Evolutionary conservation across 2,888 invertebrate species (phyloP), one percentile per base, ranked within the genome.

Genomic region (Melangyna quadrimaculata): DNA sequence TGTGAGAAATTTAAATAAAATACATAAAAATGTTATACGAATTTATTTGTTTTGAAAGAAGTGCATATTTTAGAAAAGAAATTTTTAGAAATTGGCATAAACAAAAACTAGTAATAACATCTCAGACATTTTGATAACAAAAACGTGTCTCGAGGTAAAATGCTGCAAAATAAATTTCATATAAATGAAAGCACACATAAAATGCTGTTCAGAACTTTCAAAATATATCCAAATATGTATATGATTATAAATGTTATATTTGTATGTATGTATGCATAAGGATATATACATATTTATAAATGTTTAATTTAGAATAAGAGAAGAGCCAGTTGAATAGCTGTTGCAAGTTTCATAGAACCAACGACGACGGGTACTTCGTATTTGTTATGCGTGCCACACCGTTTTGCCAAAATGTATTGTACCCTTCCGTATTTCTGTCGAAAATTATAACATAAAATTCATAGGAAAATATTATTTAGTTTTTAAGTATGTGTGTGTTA

Each of bases 401-500:
- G 14, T 45, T 61, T 65, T 29, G 12, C 45, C 65, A 45, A 45
- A 43, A 65, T 45, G 29, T 65, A 65, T 14, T 45, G 29, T 65
- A 65, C 19, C 65, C 29, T 65, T 9, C 45, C 65, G 14, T 45
- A 10, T 63, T 40, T 45, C 4, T 17, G 14, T 29, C 8, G 32
- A 45, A 65, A 65, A 65, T 65, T 65, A 65, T 45, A 45, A 45
- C 45, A 65, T 65, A 40, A 63, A 63, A 65, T 65, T 65, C 65
- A 65, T 65, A 14, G 65, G 3, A 45, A 65, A 65, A 65, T 61
- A 61, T 65, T 65, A 65, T 65, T 65, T 65, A 65, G 45, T 65
- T 32, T 45, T 29, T n/a, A 45, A 45, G 45, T 65, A 29, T 29
- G 27, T 19, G 43, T 17, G 8, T 8, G n/a, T n/a, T n/a, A n/a